A percentile compares a stretch with the other conserved stretches of the same genome.
These are phyloP conservation scores for Calameuta filiformis DNA, from an alignment of 2,888 invertebrate species.

Conservation along the genomic window DNA sequence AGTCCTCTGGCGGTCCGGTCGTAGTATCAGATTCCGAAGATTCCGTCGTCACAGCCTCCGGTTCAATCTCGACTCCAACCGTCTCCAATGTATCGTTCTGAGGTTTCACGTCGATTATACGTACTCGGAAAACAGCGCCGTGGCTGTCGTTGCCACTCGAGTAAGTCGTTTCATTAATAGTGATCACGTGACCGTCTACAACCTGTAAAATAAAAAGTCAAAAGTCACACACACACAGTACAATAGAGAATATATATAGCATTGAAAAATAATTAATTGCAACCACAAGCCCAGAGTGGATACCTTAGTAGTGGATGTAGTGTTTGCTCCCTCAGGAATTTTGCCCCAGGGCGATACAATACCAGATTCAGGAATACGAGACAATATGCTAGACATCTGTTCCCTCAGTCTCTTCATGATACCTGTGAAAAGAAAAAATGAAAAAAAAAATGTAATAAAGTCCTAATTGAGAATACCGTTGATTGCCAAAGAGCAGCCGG, in stretches of 20 bases:
- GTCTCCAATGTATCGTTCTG: constrained; percentile 41
- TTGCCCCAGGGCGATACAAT: constrained; percentile 37
- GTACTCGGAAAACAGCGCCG: constrained; percentile 65
- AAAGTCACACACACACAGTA: background rate
- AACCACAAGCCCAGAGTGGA: background rate
- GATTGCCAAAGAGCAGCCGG: background rate
- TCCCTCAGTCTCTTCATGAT: constrained; percentile 42
- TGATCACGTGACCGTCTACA: constrained; percentile 69
- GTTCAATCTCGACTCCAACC: constrained; percentile 15
- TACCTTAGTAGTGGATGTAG: constrained; percentile 60
- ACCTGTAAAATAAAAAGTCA: constrained; percentile 55
- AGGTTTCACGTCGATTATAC: constrained; percentile 67
- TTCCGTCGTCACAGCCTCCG: constrained; percentile 25
- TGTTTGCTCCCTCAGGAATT: constrained; percentile 57
- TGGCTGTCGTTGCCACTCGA: constrained; percentile 61
- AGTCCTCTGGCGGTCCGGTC: constrained; percentile 22
- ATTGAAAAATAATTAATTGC: background rate
- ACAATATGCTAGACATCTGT: constrained; percentile 39
- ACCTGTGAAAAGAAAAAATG: constrained; percentile 41
- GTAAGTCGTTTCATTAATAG: constrained; percentile 70
- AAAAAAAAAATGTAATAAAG: background rate
- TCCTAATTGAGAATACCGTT: background rate
- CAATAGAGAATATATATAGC: background rate
- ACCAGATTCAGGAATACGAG: constrained; percentile 29
- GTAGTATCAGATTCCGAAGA: constrained; percentile 20